Evolutionary conservation across 2,797 vertebrate genomes (phyloP).

Genomic region (Bradypodion pumilum): DNA sequence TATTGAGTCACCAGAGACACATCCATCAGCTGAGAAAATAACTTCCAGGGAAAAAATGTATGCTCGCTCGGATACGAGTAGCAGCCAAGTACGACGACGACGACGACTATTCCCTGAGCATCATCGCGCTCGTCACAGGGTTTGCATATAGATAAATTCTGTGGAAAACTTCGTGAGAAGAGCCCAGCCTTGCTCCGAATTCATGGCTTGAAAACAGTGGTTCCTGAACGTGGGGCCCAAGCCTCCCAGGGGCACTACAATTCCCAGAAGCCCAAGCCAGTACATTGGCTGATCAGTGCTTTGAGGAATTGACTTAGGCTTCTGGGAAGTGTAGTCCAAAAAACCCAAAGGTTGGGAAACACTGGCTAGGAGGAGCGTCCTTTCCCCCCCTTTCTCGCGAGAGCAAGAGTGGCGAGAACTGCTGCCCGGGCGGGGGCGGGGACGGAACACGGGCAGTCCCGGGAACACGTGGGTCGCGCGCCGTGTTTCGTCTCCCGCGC

Average conservation of each 20-base stretch:
- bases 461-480: conserved; percentile 17
- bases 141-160: not conserved
- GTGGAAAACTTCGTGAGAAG: conserved; percentile 29
- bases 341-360: too few relatives aligned
- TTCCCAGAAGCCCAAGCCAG: too few relatives aligned
- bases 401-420: not conserved
- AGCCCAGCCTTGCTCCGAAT: not conserved
- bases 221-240: too few relatives aligned
- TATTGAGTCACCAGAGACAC: too few relatives aligned
- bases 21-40: too few relatives aligned
- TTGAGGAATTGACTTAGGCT: too few relatives aligned
- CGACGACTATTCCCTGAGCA: too few relatives aligned
- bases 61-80: too few relatives aligned
- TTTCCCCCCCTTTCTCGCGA: conserved; percentile 14
- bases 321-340: not conserved
- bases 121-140: too few relatives aligned
- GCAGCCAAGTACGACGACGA: too few relatives aligned
- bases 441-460: not conserved
- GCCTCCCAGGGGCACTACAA: too few relatives aligned
- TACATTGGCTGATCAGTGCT: not conserved
- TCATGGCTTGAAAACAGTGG: not conserved
- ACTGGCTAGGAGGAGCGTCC: not conserved
- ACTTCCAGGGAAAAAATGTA: too few relatives aligned
- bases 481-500: conserved; percentile 37
- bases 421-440: not conserved